Evolutionary conservation across 2,797 vertebrate genomes (phyloP).

Genomic region (Coccyzus lansbergi): DNA sequence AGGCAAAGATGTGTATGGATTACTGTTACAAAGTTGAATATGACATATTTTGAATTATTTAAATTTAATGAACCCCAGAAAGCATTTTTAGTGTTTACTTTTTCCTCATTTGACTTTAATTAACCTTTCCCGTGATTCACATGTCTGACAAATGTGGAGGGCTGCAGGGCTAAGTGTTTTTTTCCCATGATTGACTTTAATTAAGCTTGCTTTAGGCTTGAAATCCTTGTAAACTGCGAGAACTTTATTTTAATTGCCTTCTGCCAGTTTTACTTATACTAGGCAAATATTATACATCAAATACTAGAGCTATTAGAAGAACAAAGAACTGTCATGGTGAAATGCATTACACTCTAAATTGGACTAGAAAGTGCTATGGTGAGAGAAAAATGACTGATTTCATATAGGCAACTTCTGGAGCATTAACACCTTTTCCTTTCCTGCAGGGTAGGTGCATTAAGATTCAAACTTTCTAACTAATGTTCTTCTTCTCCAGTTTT

Average conservation of each 20-base stretch:
- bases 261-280: conserved; percentile 61
- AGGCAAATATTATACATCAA: conserved; percentile 66
- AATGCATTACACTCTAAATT: neutral
- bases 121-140: conserved; percentile 84
- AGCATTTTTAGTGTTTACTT: conserved; percentile 67
- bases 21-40: conserved; percentile 14
- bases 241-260: conserved; percentile 74
- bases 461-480: neutral
- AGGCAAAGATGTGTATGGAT: neutral
- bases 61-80: conserved; percentile 68
- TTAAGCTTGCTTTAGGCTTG: conserved; percentile 67
- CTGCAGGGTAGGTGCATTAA: neutral
- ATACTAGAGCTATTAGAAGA: conserved; percentile 16
- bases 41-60: conserved; percentile 67
- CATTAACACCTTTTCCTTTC: neutral
- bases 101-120: conserved; percentile 79
- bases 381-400: neutral
- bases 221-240: conserved; percentile 57
- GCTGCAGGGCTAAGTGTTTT: conserved; percentile 73
- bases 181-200: conserved; percentile 75
- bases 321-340: neutral
- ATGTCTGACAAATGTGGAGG: conserved; percentile 75
- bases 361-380: neutral
- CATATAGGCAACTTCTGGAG: neutral
- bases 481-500: neutral